Evolutionary conservation across 2,888 invertebrate species (phyloP).

Genomic region (Mellilla xanthometata): DNA sequence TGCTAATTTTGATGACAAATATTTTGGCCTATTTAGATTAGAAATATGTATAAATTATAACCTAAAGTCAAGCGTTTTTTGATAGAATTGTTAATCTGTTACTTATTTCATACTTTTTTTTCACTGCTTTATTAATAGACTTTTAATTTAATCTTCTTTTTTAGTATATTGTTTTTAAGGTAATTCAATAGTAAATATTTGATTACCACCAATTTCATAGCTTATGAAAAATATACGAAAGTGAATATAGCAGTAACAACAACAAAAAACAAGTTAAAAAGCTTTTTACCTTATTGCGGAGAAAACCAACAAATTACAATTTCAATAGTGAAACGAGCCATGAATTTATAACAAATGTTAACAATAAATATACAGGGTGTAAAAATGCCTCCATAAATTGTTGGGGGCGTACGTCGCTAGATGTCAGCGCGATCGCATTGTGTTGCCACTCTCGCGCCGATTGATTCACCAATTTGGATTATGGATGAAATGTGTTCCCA

Average conservation of each 20-base stretch:
- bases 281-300: background rate
- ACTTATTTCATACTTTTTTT: too few relatives aligned
- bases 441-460: conserved; percentile 37
- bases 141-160: too few relatives aligned
- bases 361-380: conserved; percentile 35
- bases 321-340: conserved; percentile 9
- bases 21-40: background rate
- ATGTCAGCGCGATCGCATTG: conserved; percentile 37
- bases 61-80: too few relatives aligned
- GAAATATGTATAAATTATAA: too few relatives aligned
- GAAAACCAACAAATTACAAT: conserved; percentile 1
- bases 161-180: too few relatives aligned
- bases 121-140: too few relatives aligned
- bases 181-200: too few relatives aligned
- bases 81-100: too few relatives aligned
- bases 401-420: conserved; percentile 35
- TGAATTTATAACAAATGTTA: conserved; percentile 23
- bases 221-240: too few relatives aligned
- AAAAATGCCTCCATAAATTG: conserved; percentile 32
- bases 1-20: conserved; percentile 26
- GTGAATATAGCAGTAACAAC: too few relatives aligned
- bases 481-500: conserved; percentile 21
- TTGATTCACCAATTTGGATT: conserved; percentile 44
- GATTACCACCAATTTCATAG: too few relatives aligned
- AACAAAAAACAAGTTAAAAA: too few relatives aligned